Percentiles rank a stretch among this genome's conserved stretches.
Conservation (phyloP, 1,140 invertebrate species). For the Drosophila prosaltans region DNA sequence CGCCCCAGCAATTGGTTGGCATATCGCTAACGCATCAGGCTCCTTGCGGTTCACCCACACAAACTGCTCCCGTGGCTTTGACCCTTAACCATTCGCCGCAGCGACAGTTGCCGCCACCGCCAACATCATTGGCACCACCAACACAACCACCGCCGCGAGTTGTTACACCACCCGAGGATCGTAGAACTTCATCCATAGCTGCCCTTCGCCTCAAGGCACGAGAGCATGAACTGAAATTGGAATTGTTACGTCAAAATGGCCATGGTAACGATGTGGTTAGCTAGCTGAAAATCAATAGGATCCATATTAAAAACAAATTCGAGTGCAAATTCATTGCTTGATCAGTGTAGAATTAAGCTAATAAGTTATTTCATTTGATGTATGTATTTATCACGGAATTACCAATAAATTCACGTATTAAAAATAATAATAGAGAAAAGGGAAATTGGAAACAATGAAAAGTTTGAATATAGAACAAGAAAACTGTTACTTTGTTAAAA, state of each 20-base stretch:
- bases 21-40: conserved; percentile 68
- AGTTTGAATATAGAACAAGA: too few relatives aligned
- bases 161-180: conserved; percentile 87
- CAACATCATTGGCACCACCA: conserved; percentile 10
- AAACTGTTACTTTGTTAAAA: too few relatives aligned
- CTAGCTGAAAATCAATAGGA: conserved; percentile 70
- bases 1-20: conserved; percentile 63
- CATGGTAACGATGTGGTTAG: conserved; percentile 88
- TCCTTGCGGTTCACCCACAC: conserved; percentile 56
- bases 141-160: conserved; percentile 71
- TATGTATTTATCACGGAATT: conserved; percentile 39
- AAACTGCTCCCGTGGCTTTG: conserved; percentile 63
- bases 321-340: conserved; percentile 46
- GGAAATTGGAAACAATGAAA: neutral
- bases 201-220: conserved; percentile 94
- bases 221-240: conserved; percentile 94
- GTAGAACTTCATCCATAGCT: conserved; percentile 94
- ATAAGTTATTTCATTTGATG: conserved; percentile 48
- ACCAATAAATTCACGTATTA: conserved; percentile 45
- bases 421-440: neutral
- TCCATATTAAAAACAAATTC: conserved; percentile 21
- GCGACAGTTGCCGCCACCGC: conserved; percentile 63
- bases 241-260: conserved; percentile 91
- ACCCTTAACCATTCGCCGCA: conserved; percentile 59
- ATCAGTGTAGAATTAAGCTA: conserved; percentile 45